These are phyloP conservation scores for Antrozous pallidus DNA, from an alignment of 2,797 vertebrate genomes.

Conservation along the genomic window DNA sequence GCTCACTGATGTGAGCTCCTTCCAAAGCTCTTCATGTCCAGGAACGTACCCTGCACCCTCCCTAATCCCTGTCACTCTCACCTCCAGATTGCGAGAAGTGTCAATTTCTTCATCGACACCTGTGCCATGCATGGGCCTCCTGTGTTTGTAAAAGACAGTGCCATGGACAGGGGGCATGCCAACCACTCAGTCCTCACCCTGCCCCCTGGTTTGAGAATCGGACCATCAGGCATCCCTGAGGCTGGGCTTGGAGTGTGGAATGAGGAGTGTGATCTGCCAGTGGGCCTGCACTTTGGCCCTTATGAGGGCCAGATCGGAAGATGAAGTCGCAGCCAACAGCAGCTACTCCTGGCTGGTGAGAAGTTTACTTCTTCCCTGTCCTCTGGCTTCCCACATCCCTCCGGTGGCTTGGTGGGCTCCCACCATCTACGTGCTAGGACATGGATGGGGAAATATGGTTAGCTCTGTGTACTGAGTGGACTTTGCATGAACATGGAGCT, in stretches of 20 bases:
- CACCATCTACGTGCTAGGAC: too few species aligned
- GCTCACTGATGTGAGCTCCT: not conserved
- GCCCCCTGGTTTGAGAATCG: conserved; percentile 86
- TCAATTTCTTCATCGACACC: conserved; percentile 83
- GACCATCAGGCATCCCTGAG: conserved; percentile 84
- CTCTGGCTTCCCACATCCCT: not conserved
- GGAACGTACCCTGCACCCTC: not conserved
- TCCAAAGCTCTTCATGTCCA: not conserved
- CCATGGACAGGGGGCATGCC: conserved; percentile 75
- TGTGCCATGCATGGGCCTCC: conserved; percentile 81
- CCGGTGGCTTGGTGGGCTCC: too few species aligned
- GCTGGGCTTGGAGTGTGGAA: conserved; percentile 89
- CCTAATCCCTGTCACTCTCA: not conserved
- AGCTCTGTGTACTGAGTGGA: not conserved
- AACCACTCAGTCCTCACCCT: conserved; percentile 87
- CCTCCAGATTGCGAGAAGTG: conserved; percentile 81
- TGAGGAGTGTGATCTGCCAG: conserved; percentile 80
- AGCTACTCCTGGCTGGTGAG: conserved; percentile 89
- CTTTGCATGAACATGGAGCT: not conserved
- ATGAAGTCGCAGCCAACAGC: conserved; percentile 83
- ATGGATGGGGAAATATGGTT: not conserved
- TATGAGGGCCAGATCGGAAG: conserved; percentile 84
- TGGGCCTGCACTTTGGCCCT: conserved; percentile 90
- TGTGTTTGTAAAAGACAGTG: conserved; percentile 84
- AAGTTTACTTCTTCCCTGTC: not conserved